phyloP scores from a whole-genome alignment of 2,797 vertebrate genomes.

The Potorous gilbertii region DNA sequence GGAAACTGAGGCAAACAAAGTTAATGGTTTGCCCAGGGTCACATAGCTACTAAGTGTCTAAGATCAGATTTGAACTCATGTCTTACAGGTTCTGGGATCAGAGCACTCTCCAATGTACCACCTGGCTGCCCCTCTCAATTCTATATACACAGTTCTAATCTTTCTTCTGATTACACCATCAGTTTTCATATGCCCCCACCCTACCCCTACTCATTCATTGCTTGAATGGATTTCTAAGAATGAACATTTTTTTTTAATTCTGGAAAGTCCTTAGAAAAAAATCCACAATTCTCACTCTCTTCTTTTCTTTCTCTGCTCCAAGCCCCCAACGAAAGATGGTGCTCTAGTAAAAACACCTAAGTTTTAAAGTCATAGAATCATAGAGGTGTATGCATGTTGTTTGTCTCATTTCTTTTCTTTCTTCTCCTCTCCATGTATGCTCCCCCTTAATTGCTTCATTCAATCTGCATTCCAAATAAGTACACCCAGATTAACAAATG shows the following conservation, averaged over 20 bases:
- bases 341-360: neutral
- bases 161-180: neutral
- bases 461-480: neutral
- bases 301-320: neutral
- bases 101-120: neutral
- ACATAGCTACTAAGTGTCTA: neutral
- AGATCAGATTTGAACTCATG: neutral
- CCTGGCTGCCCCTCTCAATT: neutral
- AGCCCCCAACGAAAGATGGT: neutral
- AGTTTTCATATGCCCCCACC: neutral
- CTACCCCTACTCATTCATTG: neutral
- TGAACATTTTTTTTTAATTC: neutral
- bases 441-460: neutral
- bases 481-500: neutral
- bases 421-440: neutral
- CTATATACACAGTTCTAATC: neutral
- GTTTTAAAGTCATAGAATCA: neutral
- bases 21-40: neutral
- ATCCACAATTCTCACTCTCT: neutral
- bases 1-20: neutral
- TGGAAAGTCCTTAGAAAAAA: neutral
- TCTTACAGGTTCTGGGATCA: neutral
- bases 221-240: neutral
- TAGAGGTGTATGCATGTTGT: neutral
- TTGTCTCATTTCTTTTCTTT: neutral